Conservation (phyloP, 2,888 invertebrate species). For the Cheiracanthium punctorium region DNA sequence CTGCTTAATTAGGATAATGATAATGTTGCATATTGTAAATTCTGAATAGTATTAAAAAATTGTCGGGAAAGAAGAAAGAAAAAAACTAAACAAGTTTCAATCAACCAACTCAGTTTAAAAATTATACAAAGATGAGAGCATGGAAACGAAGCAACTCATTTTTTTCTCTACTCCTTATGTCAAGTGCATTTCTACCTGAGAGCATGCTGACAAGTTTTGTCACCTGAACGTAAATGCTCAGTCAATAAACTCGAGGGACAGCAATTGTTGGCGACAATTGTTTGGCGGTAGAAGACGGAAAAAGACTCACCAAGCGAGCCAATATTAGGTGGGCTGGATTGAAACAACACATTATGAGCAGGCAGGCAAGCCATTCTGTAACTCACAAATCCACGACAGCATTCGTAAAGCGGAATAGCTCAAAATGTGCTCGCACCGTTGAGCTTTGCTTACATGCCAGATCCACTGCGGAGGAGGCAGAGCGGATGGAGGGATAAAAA, state of each 20-base stretch:
- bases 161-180: no score
- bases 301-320: slow-evolving; percentile 68
- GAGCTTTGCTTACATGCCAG: slow-evolving; percentile 43
- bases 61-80: no score
- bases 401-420: slow-evolving; percentile 27
- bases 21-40: no score
- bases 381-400: slow-evolving; percentile 21
- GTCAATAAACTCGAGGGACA: background rate
- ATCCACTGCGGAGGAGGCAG: slow-evolving; percentile 32
- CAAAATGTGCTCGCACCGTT: slow-evolving; percentile 27
- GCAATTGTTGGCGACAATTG: slow-evolving; percentile 60
- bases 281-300: slow-evolving; percentile 59
- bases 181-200: no score
- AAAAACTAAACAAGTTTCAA: no score
- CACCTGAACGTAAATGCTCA: no score
- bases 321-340: slow-evolving; percentile 64
- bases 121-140: no score
- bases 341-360: slow-evolving; percentile 63
- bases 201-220: no score
- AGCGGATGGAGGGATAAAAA: background rate
- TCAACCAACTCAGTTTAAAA: no score
- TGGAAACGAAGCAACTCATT: no score
- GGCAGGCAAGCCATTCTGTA: slow-evolving; percentile 48
- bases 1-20: no score
- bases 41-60: no score